These are phyloP conservation scores for Todiramphus chloris DNA, from an alignment of 2,113 vertebrate genomes.

Conservation along the genomic window DNA sequence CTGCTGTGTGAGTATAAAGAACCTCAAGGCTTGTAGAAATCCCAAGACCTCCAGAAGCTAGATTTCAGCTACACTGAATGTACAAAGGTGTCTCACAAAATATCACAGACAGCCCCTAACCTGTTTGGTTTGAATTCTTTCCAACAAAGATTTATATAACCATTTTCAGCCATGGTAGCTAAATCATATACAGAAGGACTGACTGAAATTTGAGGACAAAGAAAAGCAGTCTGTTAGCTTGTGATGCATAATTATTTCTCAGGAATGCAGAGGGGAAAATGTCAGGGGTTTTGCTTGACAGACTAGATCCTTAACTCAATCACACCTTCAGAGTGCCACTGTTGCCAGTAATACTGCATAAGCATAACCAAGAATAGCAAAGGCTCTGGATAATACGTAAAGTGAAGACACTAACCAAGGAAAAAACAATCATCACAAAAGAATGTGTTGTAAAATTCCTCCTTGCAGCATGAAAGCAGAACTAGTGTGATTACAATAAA, in stretches of 20 bases:
- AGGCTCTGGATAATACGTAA: neutral
- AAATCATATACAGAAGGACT: neutral
- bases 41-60: neutral
- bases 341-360: neutral
- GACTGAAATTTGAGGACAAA: neutral
- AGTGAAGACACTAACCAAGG: neutral
- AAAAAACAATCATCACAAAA: neutral
- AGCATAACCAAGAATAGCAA: neutral
- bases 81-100: neutral
- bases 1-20: neutral
- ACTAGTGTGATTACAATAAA: neutral
- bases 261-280: neutral
- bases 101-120: neutral
- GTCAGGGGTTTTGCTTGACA: neutral
- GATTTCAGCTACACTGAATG: neutral
- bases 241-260: neutral
- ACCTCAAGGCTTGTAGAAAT: neutral
- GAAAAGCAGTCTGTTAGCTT: neutral
- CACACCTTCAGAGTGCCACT: neutral
- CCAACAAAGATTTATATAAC: neutral
- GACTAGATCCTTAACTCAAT: neutral
- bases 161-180: neutral
- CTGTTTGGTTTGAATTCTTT: neutral
- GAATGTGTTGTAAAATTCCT: neutral
- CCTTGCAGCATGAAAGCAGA: neutral